Evolutionary conservation across 2,888 invertebrate species (phyloP), one percentile per base, ranked within the genome.

Genomic region (Phasia obesa): DNA sequence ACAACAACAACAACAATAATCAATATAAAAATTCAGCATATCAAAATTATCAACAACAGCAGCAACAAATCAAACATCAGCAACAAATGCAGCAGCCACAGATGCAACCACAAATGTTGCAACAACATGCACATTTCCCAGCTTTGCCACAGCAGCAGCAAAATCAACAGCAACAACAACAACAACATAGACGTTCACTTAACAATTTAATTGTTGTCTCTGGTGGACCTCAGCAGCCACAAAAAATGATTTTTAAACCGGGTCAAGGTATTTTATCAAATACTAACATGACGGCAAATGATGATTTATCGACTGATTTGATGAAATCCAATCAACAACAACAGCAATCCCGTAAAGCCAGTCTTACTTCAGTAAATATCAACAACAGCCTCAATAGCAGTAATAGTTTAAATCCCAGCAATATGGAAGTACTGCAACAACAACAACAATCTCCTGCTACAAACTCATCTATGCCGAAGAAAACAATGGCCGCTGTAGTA

Each of bases 21-120:
- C 90, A 90, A 75, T 89, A 90, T 80, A 91, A 91, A 85, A 90
- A 90, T 84, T 89, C 90, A 55, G 90, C 91, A 15, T 91, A 90
- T 86, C 91, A 91, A 53, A 91, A 86, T 85, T 74, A 87, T 88
- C 77, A 88, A 85, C 71, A 87, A 86, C 86, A 87, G 1, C 88
- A 87, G 27, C 82, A 85, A 19, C 84, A 70, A 70, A 86, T 84
- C 44, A 85, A 65, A 57, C 86, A 78, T 62, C 84, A 79, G 4
- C 73, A 81, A 44, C 73, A 70, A 84, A 42, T 81, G 13, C 83
- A 85, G 19, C 84, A 76, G n/a, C 85, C 85, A 53, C 82, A 77
- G 73, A 57, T 86, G 74, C 87, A 88, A 84, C 88, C 88, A 42
- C 87, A 87, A 85, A 85, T 88, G 76, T 59, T 88, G 73, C 88